Base-by-base conservation (phyloP, 2,113 vertebrate genomes). In the Cyanoramphus novaezelandiae region DNA sequence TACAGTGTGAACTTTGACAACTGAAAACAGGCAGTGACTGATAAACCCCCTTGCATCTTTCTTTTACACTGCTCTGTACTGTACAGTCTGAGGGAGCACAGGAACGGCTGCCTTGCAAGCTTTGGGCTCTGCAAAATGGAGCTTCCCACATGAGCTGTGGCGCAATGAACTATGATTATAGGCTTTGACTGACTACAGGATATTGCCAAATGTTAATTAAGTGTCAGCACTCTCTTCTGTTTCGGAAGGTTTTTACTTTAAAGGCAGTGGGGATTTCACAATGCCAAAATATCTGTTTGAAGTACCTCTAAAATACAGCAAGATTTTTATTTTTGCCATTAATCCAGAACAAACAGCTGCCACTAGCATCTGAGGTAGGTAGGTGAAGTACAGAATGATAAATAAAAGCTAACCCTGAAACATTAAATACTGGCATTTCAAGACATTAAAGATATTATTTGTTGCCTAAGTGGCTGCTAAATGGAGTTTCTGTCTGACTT, bases 401-500 rank as follows among this genome's bases (percentile, higher is more conserved):
- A 95, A 90, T 87, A 90, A 94, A 91, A 90, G 33, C 35, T 50
- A 14, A 13, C 53, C 37, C 55, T 88, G 82, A 81, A 96, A 83
- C 35, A 80, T 81, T 68, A 96, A 80, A 37, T 50, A 59, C 37
- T 19, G 17, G 13, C 37, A 67, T 88, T 93, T 76, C 57, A 46
- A 33, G 23, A 83, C 71, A 77, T 88, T 88, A 69, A 88, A 88
- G 59, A 41, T 41, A 72, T 39, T 85, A 57, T 88, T 94, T 95
- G n/a, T 74, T 93, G 46, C 43, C 77, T 55, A 74, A 94, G 49
- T n/a, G 67, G 79, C 88, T 92, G 57, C n/a, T 53, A 88, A 37
- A 46, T 86, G 52, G 35, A 74, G 6, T 39, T 92, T 89, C 77
- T 74, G 35, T 75, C 70, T 88, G 62, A 57, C 74, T 95, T 72